These are phyloP conservation scores for Galerucella nymphaeae DNA, from an alignment of 2,888 invertebrate species.

Conservation along the genomic window DNA sequence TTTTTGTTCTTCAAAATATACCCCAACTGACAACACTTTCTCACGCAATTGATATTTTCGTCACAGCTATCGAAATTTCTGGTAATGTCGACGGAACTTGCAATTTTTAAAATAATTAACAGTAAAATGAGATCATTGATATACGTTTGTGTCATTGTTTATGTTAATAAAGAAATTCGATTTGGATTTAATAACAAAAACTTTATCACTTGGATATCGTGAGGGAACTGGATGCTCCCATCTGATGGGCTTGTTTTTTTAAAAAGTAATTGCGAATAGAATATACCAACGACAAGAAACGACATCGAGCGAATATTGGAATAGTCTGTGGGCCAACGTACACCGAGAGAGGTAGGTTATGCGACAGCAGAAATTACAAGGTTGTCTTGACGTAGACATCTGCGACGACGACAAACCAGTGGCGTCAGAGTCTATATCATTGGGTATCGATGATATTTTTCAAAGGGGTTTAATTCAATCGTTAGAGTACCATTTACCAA, in stretches of 20 bases:
- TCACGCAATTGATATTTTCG: slow-evolving; percentile 7
- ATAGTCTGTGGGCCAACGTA: slow-evolving; percentile 32
- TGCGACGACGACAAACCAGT: neutral
- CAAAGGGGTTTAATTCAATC: no score
- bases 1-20: slow-evolving; percentile 3
- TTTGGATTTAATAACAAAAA: neutral
- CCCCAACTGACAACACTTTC: slow-evolving; percentile 21
- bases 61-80: slow-evolving; percentile 22
- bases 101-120: slow-evolving; percentile 16
- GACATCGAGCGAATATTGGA: slow-evolving; percentile 32
- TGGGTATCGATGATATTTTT: no score
- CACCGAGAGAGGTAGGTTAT: neutral
- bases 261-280: slow-evolving; percentile 28
- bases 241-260: slow-evolving; percentile 35
- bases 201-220: slow-evolving; percentile 21
- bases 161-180: slow-evolving; percentile 7
- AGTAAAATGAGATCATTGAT: slow-evolving; percentile 29
- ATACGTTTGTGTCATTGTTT: slow-evolving; percentile 28
- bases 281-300: slow-evolving; percentile 38
- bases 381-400: slow-evolving; percentile 2
- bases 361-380: slow-evolving; percentile 1
- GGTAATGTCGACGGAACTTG: slow-evolving; percentile 12
- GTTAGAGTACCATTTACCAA: no score
- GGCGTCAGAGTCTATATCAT: no score
- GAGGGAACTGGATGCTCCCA: slow-evolving; percentile 25